Conservation (phyloP, 2,888 invertebrate species). For the Autographa gamma region DNA sequence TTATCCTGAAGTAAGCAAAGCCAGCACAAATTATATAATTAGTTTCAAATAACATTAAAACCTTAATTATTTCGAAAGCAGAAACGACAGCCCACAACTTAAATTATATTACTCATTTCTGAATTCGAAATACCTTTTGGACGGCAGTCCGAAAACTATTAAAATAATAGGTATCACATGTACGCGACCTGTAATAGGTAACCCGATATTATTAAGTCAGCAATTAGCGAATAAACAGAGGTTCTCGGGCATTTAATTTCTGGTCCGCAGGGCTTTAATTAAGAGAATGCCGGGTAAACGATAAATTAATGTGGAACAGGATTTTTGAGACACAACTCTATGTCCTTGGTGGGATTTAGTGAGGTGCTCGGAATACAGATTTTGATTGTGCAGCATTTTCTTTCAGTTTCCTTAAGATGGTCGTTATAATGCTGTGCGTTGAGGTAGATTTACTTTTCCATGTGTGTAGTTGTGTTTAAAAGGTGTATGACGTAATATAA, state of each 20-base stretch:
- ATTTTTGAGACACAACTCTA: constrained; percentile 40
- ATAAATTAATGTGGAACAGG: constrained; percentile 50
- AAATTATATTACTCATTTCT: neutral
- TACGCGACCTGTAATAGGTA: constrained; percentile 49
- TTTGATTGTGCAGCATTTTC: neutral
- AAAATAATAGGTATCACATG: constrained; percentile 37
- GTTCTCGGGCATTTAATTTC: constrained; percentile 62
- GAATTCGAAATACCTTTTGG: constrained; percentile 7
- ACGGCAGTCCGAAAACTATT: constrained; percentile 39
- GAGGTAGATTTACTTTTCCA: too few relatives aligned
- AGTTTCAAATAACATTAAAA: neutral
- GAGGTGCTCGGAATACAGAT: constrained; percentile 20
- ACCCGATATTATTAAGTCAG: constrained; percentile 62
- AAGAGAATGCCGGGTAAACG: constrained; percentile 53
- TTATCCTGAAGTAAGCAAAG: neutral
- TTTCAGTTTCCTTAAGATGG: neutral
- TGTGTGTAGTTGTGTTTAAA: too few relatives aligned
- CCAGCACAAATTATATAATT: constrained; percentile 6
- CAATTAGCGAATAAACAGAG: constrained; percentile 70
- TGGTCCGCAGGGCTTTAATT: constrained; percentile 66
- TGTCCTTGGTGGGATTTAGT: constrained; percentile 36
- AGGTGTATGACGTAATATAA: too few relatives aligned
- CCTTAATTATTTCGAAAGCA: constrained; percentile 3
- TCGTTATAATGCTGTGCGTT: too few relatives aligned
- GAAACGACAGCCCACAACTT: constrained; percentile 17